Conservation (phyloP, 2,113 vertebrate species). For the Amblyopsis rosae region DNA sequence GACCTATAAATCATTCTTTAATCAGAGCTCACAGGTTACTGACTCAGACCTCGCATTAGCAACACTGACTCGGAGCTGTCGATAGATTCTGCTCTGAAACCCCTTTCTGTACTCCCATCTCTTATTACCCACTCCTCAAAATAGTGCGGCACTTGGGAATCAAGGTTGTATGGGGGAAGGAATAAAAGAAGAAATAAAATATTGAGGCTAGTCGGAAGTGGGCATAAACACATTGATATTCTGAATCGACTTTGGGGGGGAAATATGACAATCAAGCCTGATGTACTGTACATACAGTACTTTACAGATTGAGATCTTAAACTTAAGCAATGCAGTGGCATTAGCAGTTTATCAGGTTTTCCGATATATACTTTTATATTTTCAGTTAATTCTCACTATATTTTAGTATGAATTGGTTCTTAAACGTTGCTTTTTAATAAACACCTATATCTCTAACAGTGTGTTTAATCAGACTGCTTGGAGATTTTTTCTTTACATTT, state of each 20-base stretch:
- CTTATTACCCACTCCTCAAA: constrained; percentile 17
- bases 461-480: no score
- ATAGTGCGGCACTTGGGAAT: constrained; percentile 13
- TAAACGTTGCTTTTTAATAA: no score
- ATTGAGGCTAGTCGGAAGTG: background rate
- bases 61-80: constrained; percentile 69
- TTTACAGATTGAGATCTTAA: constrained; percentile 4
- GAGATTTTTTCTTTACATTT: no score
- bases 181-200: background rate
- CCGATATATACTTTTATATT: no score
- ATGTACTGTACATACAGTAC: background rate
- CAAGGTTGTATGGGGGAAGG: background rate
- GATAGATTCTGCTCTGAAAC: constrained; percentile 37
- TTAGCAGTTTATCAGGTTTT: no score
- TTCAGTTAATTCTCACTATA: no score
- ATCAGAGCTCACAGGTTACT: constrained; percentile 75
- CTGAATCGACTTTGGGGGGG: background rate
- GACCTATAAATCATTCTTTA: constrained; percentile 85
- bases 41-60: constrained; percentile 70
- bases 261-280: background rate
- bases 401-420: no score
- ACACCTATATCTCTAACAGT: no score
- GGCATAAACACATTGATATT: constrained; percentile 3
- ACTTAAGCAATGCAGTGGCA: background rate
- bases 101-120: constrained; percentile 41